Evolutionary conservation across 2,797 vertebrate species (phyloP), one percentile per base, ranked within the genome.

Genomic region (Semotilus atromaculatus): DNA sequence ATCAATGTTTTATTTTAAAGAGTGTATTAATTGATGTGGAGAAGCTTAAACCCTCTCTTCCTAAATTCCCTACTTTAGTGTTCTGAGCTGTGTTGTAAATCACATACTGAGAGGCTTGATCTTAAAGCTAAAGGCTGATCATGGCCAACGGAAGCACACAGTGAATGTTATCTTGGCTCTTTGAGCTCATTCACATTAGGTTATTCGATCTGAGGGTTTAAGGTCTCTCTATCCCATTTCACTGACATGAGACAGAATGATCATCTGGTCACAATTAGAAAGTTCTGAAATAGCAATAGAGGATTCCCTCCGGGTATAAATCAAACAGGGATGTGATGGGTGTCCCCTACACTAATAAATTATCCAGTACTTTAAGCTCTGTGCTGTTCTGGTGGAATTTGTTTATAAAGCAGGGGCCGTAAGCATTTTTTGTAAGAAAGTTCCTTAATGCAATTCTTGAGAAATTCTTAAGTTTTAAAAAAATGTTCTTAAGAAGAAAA

Each of bases 231-330:
- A 64, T 73, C 36, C 82, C 70, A 19, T 43, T 76, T n/a, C 51
- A 70, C 18, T 55, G 60, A 79, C 58, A 86, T 43, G 53, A 67
- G 19, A 38, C 16, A 23, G n/a, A 40, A 77, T 60, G 77, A 67
- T 64, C 62, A 78, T 38, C 55, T 76, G 5, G 36, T 75, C 51
- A 66, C 72, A 60, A 67, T 88, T 81, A 79, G 86, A 86, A 82
- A 48, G 82, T 79, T 85, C 77, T 76, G 73, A 82, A 90, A 88
- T 83, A 88, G 85, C 60, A 85, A 18, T 70, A 23, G 40, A 87
- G 84, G 80, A 88, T 88, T 82, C 51, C 87, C 84, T 79, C 19
- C 45, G 51, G 40, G 74, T 31, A 62, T 85, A 40, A 36, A 79
- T 70, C 48, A 60, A 2, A 26, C 83, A 67, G 64, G 77, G 29